phyloP scores from a whole-genome alignment of 2,113 vertebrate genomes.

The Delphinus delphis region DNA sequence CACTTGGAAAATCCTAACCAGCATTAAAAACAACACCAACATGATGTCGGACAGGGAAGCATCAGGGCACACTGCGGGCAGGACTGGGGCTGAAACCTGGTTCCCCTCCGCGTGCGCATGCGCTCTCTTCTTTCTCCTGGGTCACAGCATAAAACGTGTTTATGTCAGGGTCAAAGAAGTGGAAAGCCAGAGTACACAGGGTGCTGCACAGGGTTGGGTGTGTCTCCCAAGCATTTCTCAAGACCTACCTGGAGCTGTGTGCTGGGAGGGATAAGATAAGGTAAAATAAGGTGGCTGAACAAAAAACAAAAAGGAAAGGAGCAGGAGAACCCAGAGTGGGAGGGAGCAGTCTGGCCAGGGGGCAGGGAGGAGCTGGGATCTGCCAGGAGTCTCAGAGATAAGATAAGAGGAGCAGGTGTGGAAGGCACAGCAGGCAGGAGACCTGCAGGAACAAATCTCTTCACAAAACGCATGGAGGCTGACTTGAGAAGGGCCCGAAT shows the following conservation, averaged over 20 bases:
- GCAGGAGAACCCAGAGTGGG: neutral
- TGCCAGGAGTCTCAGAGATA: neutral
- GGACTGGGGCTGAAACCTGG: neutral
- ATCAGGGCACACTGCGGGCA: rapidly evolving
- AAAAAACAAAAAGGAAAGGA: neutral
- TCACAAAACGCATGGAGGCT: neutral
- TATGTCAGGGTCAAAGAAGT: neutral
- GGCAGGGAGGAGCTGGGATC: neutral
- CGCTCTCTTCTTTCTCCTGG: neutral
- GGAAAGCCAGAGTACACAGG: neutral
- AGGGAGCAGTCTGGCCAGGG: neutral
- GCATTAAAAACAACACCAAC: neutral
- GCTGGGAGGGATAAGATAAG: neutral
- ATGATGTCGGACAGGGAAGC: rapidly evolving
- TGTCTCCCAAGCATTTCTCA: neutral
- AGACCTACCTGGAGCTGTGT: neutral
- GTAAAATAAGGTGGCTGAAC: neutral
- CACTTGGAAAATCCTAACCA: neutral
- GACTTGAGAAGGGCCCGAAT: neutral
- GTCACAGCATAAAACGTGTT: neutral
- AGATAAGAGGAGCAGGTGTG: neutral
- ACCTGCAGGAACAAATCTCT: neutral
- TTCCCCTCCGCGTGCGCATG: rapidly evolving
- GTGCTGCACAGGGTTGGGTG: rapidly evolving
- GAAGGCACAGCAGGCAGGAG: neutral